Base-by-base conservation (phyloP, 1,140 invertebrate species). In the Drosophila sulfurigaster region DNA sequence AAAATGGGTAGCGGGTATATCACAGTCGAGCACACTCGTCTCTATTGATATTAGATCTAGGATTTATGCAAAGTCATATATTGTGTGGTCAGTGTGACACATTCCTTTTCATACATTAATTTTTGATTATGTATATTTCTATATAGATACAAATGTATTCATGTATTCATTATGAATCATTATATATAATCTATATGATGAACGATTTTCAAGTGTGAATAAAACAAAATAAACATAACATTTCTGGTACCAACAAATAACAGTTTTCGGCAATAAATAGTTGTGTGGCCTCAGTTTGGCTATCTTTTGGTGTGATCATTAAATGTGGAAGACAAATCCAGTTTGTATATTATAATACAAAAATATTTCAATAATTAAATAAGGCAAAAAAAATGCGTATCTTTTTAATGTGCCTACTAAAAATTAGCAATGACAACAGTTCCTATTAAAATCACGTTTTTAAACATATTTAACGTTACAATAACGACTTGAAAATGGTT, bases 401-500 rank as follows among this genome's bases (percentile, higher is more conserved):
- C n/a, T 13, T 13, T 43, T 43, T 13, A 43, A 13, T 43, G 41
- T 13, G 41, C 41, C 41, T 43, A 43, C 41, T 43, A 43, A 43
- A 13, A 43, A 43, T 43, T 13, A 13, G n/a, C 4, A 43, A 5
- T 43, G 41, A 43, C 41, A 43, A 43, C 41, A n/a, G n/a, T 41
- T 1, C 38, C 0, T 11, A 41, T 41, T 41, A 41, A 11, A 11
- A 41, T 41, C 38, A 41, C 10, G 11, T 41, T 13, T 13, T 13
- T 6, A 43, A 7, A 43, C 11, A 43, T 13, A 43, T 13, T 43
- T 43, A 43, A 2, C 4, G 41, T 43, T 13, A 43, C 41, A 15
- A 45, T 35, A 69, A 43, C 35, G 25, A 41, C 10, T 3, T 49
- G 1, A 51, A 41, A 58, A 25, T 46, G 8, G 45, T 38, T 25